phyloP scores from a whole-genome alignment of 1,140 invertebrate genomes.

The Ectropis grisescens region DNA sequence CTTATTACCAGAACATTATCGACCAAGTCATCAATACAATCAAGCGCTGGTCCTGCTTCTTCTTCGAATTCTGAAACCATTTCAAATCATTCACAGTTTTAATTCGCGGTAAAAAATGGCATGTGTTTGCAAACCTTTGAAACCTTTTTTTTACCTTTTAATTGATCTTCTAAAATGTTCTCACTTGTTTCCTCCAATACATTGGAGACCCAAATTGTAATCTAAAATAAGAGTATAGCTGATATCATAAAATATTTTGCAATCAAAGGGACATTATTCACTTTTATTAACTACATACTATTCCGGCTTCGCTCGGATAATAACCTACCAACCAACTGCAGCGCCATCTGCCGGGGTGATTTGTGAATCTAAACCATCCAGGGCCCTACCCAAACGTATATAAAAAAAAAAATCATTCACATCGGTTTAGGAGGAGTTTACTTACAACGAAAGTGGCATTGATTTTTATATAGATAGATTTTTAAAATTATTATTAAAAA shows the following conservation, averaged over 20 bases:
- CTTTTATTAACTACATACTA: neutral
- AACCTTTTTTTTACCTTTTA: slow-evolving; percentile 22
- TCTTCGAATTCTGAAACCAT: slow-evolving; percentile 37
- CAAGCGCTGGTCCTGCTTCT: slow-evolving; percentile 41
- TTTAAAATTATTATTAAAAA: neutral
- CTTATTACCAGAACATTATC: slow-evolving; percentile 34
- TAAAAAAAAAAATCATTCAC: neutral
- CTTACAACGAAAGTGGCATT: too few relatives aligned
- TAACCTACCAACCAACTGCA: too few relatives aligned
- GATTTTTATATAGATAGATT: too few relatives aligned
- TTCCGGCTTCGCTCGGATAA: neutral
- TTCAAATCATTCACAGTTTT: slow-evolving; percentile 1
- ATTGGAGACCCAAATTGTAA: slow-evolving; percentile 35
- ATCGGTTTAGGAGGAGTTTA: too few relatives aligned
- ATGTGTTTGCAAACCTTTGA: neutral
- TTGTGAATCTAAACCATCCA: too few relatives aligned
- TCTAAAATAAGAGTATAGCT: slow-evolving; percentile 13
- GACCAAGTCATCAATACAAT: slow-evolving; percentile 41
- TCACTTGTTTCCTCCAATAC: slow-evolving; percentile 29
- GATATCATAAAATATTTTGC: neutral
- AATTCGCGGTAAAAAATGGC: neutral
- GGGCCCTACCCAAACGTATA: too few relatives aligned
- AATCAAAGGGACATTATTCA: neutral
- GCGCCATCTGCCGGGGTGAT: too few relatives aligned
- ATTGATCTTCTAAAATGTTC: slow-evolving; percentile 32